These are phyloP conservation scores for Neotoma lepida DNA, from an alignment of 2,113 vertebrate species.

Conservation along the genomic window DNA sequence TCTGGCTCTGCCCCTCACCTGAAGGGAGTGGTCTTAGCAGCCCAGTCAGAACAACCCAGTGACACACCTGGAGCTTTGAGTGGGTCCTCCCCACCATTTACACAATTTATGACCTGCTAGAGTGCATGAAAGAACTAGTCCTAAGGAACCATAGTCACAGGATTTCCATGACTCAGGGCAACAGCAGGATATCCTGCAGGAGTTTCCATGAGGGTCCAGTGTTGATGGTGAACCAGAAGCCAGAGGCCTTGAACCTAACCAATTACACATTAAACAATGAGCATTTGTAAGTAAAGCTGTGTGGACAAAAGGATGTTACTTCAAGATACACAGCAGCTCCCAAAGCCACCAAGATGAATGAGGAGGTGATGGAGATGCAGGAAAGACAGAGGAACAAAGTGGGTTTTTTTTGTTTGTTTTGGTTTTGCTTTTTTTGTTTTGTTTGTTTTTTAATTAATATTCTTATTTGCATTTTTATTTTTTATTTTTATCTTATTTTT, in stretches of 20 bases:
- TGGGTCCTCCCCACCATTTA: background rate
- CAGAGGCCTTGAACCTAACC: background rate
- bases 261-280: background rate
- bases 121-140: background rate
- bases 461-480: background rate
- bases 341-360: background rate
- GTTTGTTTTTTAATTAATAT: background rate
- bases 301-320: background rate
- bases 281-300: background rate
- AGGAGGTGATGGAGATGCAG: background rate
- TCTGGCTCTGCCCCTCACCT: background rate
- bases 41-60: background rate
- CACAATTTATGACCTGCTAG: background rate
- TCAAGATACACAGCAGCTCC: background rate
- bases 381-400: background rate
- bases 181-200: background rate
- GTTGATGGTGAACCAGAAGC: background rate
- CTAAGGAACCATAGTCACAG: background rate
- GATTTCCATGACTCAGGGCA: background rate
- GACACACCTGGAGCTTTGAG: background rate
- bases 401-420: background rate
- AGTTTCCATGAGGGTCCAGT: background rate
- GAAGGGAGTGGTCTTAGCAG: background rate
- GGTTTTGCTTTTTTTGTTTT: too few relatives aligned
- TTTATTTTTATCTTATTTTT: background rate